Evolutionary conservation across 2,113 vertebrate species (phyloP).

Genomic region (Scortum barcoo): DNA sequence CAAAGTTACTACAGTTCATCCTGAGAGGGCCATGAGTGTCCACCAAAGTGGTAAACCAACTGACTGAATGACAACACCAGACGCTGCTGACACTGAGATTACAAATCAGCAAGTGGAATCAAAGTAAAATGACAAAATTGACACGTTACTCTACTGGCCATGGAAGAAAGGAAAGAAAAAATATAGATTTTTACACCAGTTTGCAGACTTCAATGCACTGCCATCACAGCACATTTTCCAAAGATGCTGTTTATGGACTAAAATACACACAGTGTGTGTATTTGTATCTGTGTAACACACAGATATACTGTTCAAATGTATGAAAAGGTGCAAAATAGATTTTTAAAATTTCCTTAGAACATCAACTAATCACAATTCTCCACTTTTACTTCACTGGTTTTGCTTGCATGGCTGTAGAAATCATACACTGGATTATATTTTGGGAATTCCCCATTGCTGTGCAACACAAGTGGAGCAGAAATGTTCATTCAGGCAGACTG

Average conservation of each 20-base stretch:
- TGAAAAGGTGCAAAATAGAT: neutral
- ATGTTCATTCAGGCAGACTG: neutral
- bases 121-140: neutral
- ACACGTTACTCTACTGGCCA: neutral
- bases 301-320: neutral
- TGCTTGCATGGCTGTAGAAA: neutral
- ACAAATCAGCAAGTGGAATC: neutral
- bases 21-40: neutral
- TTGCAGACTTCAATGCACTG: neutral
- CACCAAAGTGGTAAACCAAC: neutral
- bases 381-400: neutral
- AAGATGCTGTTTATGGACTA: neutral
- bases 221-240: too few species aligned
- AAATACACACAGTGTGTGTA: too few species aligned
- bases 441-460: neutral
- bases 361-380: neutral
- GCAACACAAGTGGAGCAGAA: neutral
- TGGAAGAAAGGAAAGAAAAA: neutral
- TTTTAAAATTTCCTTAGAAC: too few species aligned
- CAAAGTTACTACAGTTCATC: neutral
- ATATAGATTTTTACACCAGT: neutral
- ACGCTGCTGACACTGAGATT: neutral
- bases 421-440: neutral
- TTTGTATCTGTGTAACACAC: neutral
- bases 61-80: neutral